Conservation (phyloP, 2,888 invertebrate genomes). For the Tuta absoluta region DNA sequence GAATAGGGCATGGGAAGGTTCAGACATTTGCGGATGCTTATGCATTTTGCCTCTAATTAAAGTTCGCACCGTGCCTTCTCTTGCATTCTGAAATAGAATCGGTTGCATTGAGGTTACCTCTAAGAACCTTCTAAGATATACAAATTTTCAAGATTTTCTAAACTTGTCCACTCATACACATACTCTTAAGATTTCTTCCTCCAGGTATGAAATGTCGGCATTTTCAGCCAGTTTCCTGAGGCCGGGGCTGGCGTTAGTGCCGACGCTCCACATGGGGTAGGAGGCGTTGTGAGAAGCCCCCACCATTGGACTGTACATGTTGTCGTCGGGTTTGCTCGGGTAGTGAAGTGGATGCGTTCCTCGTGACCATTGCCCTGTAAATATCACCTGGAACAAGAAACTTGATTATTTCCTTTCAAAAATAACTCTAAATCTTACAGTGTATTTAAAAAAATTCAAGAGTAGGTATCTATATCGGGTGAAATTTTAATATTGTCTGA, state of each 20-base stretch:
- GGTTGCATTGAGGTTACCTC: neutral
- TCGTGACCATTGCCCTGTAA: constrained; percentile 69
- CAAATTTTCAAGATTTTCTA: too few relatives aligned
- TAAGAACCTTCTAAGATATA: too few relatives aligned
- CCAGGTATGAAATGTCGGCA: constrained; percentile 50
- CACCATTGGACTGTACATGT: constrained; percentile 68
- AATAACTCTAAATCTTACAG: too few relatives aligned
- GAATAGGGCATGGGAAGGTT: constrained; percentile 67
- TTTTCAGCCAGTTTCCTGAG: constrained; percentile 57
- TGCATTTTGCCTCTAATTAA: constrained; percentile 66
- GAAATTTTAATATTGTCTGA: too few relatives aligned
- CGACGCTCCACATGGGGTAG: constrained; percentile 60
- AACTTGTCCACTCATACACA: constrained; percentile 31
- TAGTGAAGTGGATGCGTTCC: constrained; percentile 65
- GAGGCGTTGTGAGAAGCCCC: constrained; percentile 65
- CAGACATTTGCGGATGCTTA: constrained; percentile 68
- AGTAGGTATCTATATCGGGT: too few relatives aligned
- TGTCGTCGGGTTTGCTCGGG: constrained; percentile 67
- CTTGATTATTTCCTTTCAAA: neutral
- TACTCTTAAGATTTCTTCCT: constrained; percentile 64
- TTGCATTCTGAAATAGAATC: constrained; percentile 51
- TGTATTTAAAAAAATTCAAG: too few relatives aligned
- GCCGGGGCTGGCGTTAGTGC: constrained; percentile 52
- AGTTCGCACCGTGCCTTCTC: constrained; percentile 58
- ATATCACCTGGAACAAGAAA: constrained; percentile 55